Evolutionary conservation across 2,797 vertebrate species (phyloP), one percentile per base, ranked within the genome.

Genomic region (Oryzias dopingdopingensis): DNA sequence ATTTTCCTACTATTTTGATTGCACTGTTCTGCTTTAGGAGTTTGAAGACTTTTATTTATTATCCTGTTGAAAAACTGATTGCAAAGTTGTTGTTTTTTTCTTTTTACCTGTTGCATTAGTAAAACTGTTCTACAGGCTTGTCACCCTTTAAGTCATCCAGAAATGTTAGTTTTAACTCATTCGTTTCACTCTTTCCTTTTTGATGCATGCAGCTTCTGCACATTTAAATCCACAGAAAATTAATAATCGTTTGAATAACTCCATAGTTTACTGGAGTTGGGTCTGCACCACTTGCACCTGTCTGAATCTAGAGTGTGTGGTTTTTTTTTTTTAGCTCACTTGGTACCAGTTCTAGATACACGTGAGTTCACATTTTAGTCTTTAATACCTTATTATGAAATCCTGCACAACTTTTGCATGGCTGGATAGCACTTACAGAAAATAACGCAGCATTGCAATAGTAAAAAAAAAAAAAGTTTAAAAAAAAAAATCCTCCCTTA

Each of bases 31-130:
- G 57, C 67, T 74, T 68, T 62, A 56, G 14, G 45, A 68, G 42
- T 72, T 75, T 62, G 12, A 22, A 58, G 44, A 61, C 80, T 32
- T 71, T 24, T 82, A 84, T 89, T 86, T 88, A 82, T 84, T 70
- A 69, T 72, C 46, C 59, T 70, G 53, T 73, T 64, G 18, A 51
- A 62, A 66, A 54, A 51, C 56, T 52, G 54, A 66, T 58, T 17
- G 54, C 32, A 37, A 13, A 37, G 32, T 3, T 52, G 70, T 41
- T 79, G 15, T 70, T 17, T 78, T 63, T 82, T 72, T 77, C 44
- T 78, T 77, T 89, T 87, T 86, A 82, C 84, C 74, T 56, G 29
- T 60, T 52, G 49, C 40, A 3, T 22, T 22, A 79, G 62, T 51
- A 22, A 42, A 77, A 40, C 37, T 52, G 55, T 60, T 50, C 14